Evolutionary conservation across 1,140 invertebrate genomes (phyloP).

Genomic region (Maniola jurtina): DNA sequence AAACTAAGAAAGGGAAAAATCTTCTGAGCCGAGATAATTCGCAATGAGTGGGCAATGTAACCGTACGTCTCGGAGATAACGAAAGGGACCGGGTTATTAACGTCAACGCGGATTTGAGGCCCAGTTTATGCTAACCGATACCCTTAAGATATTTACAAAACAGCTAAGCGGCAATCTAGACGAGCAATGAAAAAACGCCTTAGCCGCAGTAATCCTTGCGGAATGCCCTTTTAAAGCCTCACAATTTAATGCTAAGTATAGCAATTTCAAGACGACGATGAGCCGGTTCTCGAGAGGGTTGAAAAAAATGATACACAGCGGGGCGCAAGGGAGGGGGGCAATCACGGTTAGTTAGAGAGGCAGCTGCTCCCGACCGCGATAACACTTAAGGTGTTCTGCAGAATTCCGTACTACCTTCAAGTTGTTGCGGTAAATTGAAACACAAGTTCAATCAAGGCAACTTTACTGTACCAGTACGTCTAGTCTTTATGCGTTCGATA

Average conservation of each 20-base stretch:
- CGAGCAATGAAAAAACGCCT: slow-evolving; percentile 51
- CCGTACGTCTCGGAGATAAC: slow-evolving; percentile 66
- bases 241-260: slow-evolving; percentile 75
- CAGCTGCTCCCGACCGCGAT: slow-evolving; percentile 62
- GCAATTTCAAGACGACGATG: slow-evolving; percentile 65
- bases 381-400: slow-evolving; percentile 66
- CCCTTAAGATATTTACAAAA: slow-evolving; percentile 72
- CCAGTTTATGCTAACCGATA: slow-evolving; percentile 65
- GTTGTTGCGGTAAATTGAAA: slow-evolving; percentile 40
- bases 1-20: slow-evolving; percentile 45
- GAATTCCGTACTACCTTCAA: slow-evolving; percentile 40
- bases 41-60: slow-evolving; percentile 36
- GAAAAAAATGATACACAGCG: slow-evolving; percentile 67
- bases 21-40: slow-evolving; percentile 42
- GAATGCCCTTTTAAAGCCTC: slow-evolving; percentile 64
- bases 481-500: slow-evolving; percentile 17
- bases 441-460: slow-evolving; percentile 33
- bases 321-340: slow-evolving; percentile 35
- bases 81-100: slow-evolving; percentile 66
- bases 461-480: slow-evolving; percentile 12
- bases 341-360: slow-evolving; percentile 63
- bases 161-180: slow-evolving; percentile 61
- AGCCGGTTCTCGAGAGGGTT: slow-evolving; percentile 59
- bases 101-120: slow-evolving; percentile 58
- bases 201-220: slow-evolving; percentile 52